Evolutionary conservation across 2,888 invertebrate species (phyloP).

Genomic region (Nomada ferruginata): DNA sequence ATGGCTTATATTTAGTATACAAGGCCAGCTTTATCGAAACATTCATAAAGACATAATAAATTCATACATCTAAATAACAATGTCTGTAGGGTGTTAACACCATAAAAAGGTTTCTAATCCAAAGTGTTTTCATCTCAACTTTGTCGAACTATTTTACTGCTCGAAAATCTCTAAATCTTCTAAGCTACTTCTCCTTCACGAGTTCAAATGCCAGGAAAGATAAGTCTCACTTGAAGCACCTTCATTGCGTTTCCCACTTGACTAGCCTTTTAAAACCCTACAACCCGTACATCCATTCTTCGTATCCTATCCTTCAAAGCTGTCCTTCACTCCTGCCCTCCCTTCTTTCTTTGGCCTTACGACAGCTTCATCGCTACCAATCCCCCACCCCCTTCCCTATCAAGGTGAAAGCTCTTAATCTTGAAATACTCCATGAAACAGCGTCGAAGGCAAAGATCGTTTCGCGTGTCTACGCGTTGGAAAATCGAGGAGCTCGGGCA

Average conservation of each 20-base stretch:
- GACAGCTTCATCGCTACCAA: background rate
- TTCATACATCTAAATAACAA: too few relatives aligned
- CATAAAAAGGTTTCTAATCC: background rate
- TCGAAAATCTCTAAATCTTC: background rate
- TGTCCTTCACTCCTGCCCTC: conserved; percentile 15
- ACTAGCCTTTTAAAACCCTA: conserved; percentile 2
- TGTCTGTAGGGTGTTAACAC: background rate
- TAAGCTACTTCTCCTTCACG: background rate
- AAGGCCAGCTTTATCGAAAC: too few relatives aligned
- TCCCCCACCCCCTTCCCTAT: conserved; percentile 23
- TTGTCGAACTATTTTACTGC: background rate
- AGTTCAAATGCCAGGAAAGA: conserved; percentile 25
- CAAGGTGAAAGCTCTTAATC: conserved; percentile 70
- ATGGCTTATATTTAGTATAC: too few relatives aligned
- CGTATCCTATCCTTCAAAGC: conserved; percentile 17
- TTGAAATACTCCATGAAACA: conserved; percentile 59
- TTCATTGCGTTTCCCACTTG: conserved; percentile 1
- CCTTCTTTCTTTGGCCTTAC: conserved; percentile 16
- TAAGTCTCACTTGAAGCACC: conserved; percentile 26
- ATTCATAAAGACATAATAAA: too few relatives aligned
- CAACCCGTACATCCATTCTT: conserved; percentile 26
- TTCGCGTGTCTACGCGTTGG: conserved; percentile 49
- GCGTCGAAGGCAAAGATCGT: conserved; percentile 29
- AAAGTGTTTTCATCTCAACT: background rate
- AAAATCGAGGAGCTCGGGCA: conserved; percentile 21